Evolutionary conservation across 2,888 invertebrate genomes (phyloP).

Genomic region (Diabrotica balteata): DNA sequence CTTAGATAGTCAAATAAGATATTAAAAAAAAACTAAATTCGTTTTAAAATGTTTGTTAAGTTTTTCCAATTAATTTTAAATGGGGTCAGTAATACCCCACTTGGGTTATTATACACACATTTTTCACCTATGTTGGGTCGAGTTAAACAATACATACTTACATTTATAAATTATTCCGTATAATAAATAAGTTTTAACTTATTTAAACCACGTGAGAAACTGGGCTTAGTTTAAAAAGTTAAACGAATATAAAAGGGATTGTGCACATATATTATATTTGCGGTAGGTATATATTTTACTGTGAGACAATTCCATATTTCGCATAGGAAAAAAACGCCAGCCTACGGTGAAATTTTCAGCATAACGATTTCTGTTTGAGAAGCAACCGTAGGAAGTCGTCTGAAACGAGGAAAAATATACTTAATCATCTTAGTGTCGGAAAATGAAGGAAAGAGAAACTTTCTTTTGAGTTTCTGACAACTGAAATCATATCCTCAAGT

Average conservation of each 20-base stretch:
- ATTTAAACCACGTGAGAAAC: not conserved
- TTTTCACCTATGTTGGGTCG: too few relatives aligned
- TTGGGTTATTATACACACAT: too few relatives aligned
- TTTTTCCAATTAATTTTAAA: too few relatives aligned
- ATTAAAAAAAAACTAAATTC: too few relatives aligned
- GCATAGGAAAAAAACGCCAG: constrained; percentile 8
- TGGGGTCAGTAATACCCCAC: too few relatives aligned
- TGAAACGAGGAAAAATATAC: constrained; percentile 27
- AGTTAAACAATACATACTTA: not conserved
- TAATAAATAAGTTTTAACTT: not conserved
- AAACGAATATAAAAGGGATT: constrained; percentile 11
- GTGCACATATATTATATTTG: constrained; percentile 10
- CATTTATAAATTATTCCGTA: not conserved
- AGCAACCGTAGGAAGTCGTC: constrained; percentile 22
- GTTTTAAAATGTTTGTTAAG: too few relatives aligned
- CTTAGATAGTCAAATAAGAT: too few relatives aligned
- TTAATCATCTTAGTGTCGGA: constrained; percentile 33
- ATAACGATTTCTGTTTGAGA: constrained; percentile 23
- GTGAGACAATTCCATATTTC: constrained; percentile 6
- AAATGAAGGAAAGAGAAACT: constrained; percentile 28
- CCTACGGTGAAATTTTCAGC: constrained; percentile 20
- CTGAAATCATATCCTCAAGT: constrained; percentile 31
- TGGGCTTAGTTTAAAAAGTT: constrained; percentile 4
- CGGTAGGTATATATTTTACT: constrained; percentile 13
- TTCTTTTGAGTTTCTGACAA: constrained; percentile 26